Evolutionary conservation across 1,140 invertebrate species (phyloP).

Genomic region (Augochlora pura): DNA sequence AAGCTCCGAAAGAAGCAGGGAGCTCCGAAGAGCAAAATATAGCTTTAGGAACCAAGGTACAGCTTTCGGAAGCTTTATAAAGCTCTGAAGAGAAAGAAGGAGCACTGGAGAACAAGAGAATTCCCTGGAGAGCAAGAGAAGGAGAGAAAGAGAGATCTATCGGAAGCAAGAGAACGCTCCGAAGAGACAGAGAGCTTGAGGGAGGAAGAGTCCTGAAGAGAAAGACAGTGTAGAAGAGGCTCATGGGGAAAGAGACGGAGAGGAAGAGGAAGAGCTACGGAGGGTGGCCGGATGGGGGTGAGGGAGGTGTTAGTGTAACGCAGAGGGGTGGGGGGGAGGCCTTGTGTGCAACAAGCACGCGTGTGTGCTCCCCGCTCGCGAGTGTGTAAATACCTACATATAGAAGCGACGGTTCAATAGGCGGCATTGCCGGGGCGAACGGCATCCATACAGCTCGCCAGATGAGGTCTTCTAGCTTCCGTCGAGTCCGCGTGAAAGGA

Average conservation of each 20-base stretch:
- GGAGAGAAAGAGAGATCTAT: too few species aligned
- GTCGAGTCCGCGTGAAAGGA: slow-evolving; percentile 80
- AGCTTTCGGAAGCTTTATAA: too few species aligned
- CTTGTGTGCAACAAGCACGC: slow-evolving; percentile 46
- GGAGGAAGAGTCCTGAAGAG: too few species aligned
- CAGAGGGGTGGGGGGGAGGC: not conserved
- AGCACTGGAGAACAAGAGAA: too few species aligned
- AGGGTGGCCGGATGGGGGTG: too few species aligned
- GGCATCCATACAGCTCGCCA: slow-evolving; percentile 77
- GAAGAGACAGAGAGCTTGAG: too few species aligned
- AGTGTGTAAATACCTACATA: slow-evolving; percentile 56
- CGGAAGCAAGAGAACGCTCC: too few species aligned
- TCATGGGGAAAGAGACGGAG: not conserved
- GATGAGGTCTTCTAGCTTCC: slow-evolving; percentile 81
- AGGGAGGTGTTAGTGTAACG: slow-evolving; percentile 46
- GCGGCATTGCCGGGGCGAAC: slow-evolving; percentile 75
- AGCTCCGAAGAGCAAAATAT: too few species aligned
- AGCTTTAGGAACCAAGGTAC: too few species aligned
- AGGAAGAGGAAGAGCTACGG: not conserved
- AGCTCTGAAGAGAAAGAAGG: too few species aligned
- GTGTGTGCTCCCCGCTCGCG: slow-evolving; percentile 28
- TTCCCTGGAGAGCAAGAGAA: too few species aligned
- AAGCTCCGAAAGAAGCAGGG: too few species aligned
- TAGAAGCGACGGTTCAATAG: slow-evolving; percentile 77
- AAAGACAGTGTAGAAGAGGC: not conserved